Evolutionary conservation across 2,113 vertebrate genomes (phyloP), one percentile per base, ranked within the genome.

Genomic region (Rhinichthys klamathensis): DNA sequence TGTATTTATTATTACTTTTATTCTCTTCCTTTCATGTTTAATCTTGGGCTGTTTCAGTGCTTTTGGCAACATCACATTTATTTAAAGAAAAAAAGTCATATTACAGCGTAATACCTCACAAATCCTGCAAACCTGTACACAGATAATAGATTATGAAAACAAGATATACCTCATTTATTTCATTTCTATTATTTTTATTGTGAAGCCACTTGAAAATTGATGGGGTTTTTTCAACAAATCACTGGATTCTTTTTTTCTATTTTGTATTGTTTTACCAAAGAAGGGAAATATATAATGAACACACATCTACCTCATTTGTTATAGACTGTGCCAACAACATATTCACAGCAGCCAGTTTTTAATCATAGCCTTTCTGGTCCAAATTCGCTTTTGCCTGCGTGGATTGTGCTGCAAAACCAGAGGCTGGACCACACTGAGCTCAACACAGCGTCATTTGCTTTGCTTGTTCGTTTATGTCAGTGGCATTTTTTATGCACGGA

Each of bases 241-340:
- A 92, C 91, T 94, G 92, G 92, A 90, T 92, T 90, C 84, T 86
- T 80, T 35, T 35, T 35, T 91, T 74, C 90, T 91, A 84, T 89
- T 90, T 92, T 92, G 87, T 93, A 91, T 90, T 85, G 90, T 90
- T 91, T 92, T 92, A 94, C 94, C 94, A 93, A 94, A 96, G 94
- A 94, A 93, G 92, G 93, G 91, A 87, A 51, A 90, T 94, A 92
- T 87, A 82, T 92, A 87, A 9, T 91, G 90, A 90, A 86, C 85
- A 93, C 90, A 91, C 92, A 94, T 94, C 96, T 97, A 96, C 96
- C 96, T 97, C 96, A 95, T 94, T 86, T 90, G 89, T 92, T 91
- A 92, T 89, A 91, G 89, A 92, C 90, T 90, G 93, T 94, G 94
- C 93, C 94, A 94, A 93, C 72, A 87, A 88, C 90, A 89, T 72